A percentile compares a stretch with the other conserved stretches of the same genome.
phyloP scores from a whole-genome alignment of 2,888 invertebrate species.

The Spodoptera exigua region DNA sequence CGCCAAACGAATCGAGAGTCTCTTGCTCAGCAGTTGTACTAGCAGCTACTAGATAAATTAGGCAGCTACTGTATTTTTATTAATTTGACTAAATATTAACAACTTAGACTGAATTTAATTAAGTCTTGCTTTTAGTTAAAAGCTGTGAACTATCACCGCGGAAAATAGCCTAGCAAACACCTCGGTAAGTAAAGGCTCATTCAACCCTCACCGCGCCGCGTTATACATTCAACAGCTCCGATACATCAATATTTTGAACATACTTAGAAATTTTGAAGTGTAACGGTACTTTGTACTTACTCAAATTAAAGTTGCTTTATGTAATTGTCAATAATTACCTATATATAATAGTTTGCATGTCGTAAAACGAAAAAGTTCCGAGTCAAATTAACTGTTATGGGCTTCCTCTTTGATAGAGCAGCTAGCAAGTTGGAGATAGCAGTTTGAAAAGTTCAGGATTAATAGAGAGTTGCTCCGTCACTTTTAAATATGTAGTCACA shows the following conservation, averaged over 20 bases:
- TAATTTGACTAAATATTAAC: slow-evolving; percentile 73
- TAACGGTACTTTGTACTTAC: neutral
- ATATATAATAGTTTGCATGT: too few species aligned
- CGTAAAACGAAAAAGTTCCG: too few species aligned
- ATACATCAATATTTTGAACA: slow-evolving; percentile 7
- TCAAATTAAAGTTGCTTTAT: neutral
- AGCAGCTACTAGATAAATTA: too few species aligned
- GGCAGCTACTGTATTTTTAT: slow-evolving; percentile 63
- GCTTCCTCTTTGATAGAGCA: too few species aligned
- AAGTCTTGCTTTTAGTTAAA: slow-evolving; percentile 63
- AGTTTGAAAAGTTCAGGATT: too few species aligned
- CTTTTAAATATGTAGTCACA: too few species aligned
- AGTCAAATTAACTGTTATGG: too few species aligned
- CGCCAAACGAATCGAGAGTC: too few species aligned
- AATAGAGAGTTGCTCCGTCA: too few species aligned
- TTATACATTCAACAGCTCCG: slow-evolving; percentile 13
- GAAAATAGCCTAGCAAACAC: slow-evolving; percentile 56
- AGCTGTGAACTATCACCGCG: slow-evolving; percentile 42
- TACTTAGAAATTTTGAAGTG: slow-evolving; percentile 1
- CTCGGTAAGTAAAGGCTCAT: slow-evolving; percentile 3
- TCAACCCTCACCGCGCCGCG: slow-evolving; percentile 6
- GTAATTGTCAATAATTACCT: too few species aligned
- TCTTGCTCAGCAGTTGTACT: too few species aligned
- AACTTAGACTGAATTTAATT: slow-evolving; percentile 73
- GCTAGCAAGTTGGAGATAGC: too few species aligned